Evolutionary conservation across 2,888 invertebrate genomes (phyloP).

Genomic region (Plebejus melissa): DNA sequence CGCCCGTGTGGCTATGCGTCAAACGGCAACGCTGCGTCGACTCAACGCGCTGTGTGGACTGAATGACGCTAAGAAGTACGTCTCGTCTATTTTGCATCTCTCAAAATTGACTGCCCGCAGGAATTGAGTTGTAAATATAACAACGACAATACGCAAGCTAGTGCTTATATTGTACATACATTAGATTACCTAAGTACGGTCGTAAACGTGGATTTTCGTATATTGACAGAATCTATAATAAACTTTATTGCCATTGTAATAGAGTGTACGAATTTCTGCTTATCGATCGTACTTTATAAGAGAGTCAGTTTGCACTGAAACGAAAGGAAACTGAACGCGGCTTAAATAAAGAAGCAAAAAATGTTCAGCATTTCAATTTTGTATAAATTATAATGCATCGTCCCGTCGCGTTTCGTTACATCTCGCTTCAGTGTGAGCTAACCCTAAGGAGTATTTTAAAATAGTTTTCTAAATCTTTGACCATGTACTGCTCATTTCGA

Average conservation of each 20-base stretch:
- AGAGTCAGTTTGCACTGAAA: not conserved
- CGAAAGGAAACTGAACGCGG: not conserved
- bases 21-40: no score
- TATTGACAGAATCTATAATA: not conserved
- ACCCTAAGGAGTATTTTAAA: constrained; percentile 8
- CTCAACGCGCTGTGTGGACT: no score
- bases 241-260: not conserved
- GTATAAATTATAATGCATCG: no score
- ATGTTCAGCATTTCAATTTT: no score
- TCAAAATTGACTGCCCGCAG: not conserved
- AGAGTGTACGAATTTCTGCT: not conserved
- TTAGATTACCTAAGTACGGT: not conserved
- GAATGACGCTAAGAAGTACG: no score
- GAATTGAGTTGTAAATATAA: constrained; percentile 32
- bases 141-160: constrained; percentile 63
- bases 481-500: constrained; percentile 11
- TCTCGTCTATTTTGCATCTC: not conserved
- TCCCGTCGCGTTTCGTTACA: no score
- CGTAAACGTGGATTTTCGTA: not conserved
- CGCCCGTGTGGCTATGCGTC: no score
- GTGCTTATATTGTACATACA: constrained; percentile 65
- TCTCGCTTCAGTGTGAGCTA: not conserved
- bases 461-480: constrained; percentile 17
- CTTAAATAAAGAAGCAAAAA: no score
- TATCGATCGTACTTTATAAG: not conserved